Conservation (phyloP, 2,888 invertebrate genomes). For the Sesia apiformis region DNA sequence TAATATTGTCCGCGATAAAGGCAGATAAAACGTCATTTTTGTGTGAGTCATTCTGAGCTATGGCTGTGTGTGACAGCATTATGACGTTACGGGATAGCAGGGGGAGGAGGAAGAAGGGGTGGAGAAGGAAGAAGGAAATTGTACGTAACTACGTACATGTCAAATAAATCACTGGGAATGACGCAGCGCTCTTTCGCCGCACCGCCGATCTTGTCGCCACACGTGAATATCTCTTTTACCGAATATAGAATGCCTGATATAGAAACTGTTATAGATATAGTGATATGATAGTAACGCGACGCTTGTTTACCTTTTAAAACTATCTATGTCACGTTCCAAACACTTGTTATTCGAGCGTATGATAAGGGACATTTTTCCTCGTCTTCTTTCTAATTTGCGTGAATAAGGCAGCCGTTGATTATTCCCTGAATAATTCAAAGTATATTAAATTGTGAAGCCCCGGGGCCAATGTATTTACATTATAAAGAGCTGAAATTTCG, state of each 20-base stretch:
- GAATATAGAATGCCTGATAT: neutral
- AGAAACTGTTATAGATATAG: neutral
- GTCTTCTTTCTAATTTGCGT: conserved; percentile 13
- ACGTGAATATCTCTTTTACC: neutral
- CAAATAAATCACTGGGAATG: conserved; percentile 29
- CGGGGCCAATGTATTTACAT: conserved; percentile 34
- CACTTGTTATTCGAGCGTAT: neutral
- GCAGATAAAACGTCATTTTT: conserved; percentile 46
- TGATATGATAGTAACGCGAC: neutral
- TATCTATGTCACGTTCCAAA: neutral
- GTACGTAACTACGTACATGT: conserved; percentile 17
- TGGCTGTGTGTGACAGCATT: conserved; percentile 39
- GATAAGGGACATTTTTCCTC: neutral
- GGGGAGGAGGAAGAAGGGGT: conserved; percentile 6
- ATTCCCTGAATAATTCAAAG: conserved; percentile 38
- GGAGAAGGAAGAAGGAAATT: conserved; percentile 4
- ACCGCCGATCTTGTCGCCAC: neutral
- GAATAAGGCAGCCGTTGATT: conserved; percentile 24
- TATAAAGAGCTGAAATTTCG: conserved; percentile 29
- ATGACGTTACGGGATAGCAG: conserved; percentile 33
- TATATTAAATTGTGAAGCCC: conserved; percentile 31
- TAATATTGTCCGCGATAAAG: conserved; percentile 40
- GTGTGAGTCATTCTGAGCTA: conserved; percentile 35
- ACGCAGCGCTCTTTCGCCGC: conserved; percentile 13
- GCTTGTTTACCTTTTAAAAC: neutral